Base-by-base conservation (phyloP, 2,797 vertebrate species). In the Sebastolobus alascanus region DNA sequence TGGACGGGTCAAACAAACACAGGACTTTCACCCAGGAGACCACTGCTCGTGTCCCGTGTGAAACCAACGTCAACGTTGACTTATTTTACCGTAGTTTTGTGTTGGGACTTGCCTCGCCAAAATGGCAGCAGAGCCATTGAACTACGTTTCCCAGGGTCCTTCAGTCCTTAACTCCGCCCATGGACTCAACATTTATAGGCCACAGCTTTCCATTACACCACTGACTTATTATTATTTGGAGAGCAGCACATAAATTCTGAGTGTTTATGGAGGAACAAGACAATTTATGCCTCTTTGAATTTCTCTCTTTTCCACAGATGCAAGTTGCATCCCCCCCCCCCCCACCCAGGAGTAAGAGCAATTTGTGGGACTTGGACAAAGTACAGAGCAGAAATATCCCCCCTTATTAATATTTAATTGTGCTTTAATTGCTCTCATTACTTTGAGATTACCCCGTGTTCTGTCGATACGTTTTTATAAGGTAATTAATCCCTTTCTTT, bases 171-270 rank as follows among this genome's bases (percentile, higher is more conserved):
- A 38, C 37, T 38, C 37, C 37, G 37, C 37, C 37, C 37, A 38
- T 38, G 37, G 37, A 38, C 37, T 38, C 37, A 38, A n/a, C 37
- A 38, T 38, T 38, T 38, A 38, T n/a, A n/a, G n/a, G n/a, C n/a
- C 55, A 27, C 31, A 22, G 50, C 59, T 67, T 78, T 84, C 85
- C 75, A 87, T 83, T 77, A 73, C 73, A 46, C 56, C 72, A 43
- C 66, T 87, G 78, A 85, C 64, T 79, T 83, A 76, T 83, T 9
- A n/a, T n/a, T n/a, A n/a, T n/a, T n/a, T 82, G 12, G 73, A 68
- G 68, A 55, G 79, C 60, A 29, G 37, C 67, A 63, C 64, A 81
- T 64, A 60, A 66, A 77, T 80, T 35, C 54, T 70, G 27, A 71
- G 66, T 74, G 77, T 82, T 79, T 81, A 67, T 67, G 63, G 35